These are phyloP conservation scores for Littorina saxatilis DNA, from an alignment of 1,140 invertebrate species.

Conservation along the genomic window DNA sequence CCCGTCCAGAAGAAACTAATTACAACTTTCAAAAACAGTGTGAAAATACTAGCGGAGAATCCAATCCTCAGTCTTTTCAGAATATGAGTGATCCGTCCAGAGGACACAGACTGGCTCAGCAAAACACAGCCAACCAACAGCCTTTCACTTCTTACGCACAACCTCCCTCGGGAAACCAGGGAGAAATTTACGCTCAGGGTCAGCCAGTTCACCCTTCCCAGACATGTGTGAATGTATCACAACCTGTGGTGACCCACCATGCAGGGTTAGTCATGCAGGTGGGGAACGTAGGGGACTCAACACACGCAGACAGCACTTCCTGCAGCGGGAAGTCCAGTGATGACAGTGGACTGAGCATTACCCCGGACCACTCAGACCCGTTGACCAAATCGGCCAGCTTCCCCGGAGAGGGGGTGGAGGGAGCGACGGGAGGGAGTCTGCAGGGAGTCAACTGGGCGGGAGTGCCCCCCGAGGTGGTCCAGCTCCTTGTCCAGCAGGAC, in stretches of 20 bases:
- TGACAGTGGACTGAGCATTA: slow-evolving; percentile 70
- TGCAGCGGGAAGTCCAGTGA: slow-evolving; percentile 63
- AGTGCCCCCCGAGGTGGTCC: slow-evolving; percentile 66
- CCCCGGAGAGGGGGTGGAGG: not conserved
- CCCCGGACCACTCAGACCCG: slow-evolving; percentile 60
- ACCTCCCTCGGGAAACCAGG: not conserved
- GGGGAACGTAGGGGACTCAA: not conserved
- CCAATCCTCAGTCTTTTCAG: too few species aligned
- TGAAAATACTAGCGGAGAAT: too few species aligned
- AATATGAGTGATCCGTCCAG: not conserved
- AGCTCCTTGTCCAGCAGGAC: slow-evolving; percentile 68
- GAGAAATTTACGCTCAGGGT: not conserved
- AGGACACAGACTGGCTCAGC: not conserved
- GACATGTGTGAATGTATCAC: not conserved
- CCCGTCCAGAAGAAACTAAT: too few species aligned
- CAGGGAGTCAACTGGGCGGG: slow-evolving; percentile 59
- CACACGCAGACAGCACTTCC: slow-evolving; percentile 18
- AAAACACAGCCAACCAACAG: not conserved
- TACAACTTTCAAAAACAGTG: too few species aligned
- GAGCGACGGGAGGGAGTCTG: not conserved
- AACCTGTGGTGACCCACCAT: not conserved
- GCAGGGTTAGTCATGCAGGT: too few species aligned
- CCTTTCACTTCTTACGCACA: slow-evolving; percentile 16
- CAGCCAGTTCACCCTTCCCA: not conserved
- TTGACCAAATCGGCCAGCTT: slow-evolving; percentile 32